Evolutionary conservation across 2,113 vertebrate genomes (phyloP), one percentile per base, ranked within the genome.

Genomic region (Callionymus lyra): DNA sequence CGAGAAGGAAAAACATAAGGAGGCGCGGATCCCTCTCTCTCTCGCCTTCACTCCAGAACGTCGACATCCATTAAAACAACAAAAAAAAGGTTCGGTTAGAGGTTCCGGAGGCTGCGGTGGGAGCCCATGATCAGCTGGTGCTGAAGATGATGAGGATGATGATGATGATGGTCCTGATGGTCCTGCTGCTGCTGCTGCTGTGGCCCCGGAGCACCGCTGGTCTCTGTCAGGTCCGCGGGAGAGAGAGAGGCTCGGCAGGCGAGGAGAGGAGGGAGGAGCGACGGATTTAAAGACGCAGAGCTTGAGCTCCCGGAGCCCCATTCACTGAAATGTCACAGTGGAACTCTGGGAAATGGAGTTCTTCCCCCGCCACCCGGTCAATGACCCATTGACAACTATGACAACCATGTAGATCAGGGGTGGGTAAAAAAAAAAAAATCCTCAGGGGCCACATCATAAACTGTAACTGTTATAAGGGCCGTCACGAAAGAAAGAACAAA

Each of bases 201-300:
- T 63, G 51, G 43, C 59, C 61, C 68, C 68, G 72, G 43, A 65
- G 72, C 65, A 60, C 76, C 79, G 75, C 80, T 80, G 59, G 53
- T 64, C 67, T 64, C 67, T 72, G 63, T 81, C 76, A 70, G 62
- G 55, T 69, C 60, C 72, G 63, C 74, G 71, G 60, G 68, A 68
- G 79, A 73, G 71, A 59, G 68, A 68, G 79, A 73, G 81, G 63
- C 78, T 85, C 80, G 48, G 71, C 79, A 51, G 83, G 64, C 85
- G 86, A 84, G 79, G 44, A 55, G 56, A 41, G 69, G 75, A 60
- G 67, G 79, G 65, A 60, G 67, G 73, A 57, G 59, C 48, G 40
- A 33, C 13, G 31, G 16, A 67, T 71, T 87, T 87, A 87, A 87
- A 84, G 85, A 53, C 8, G 69, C 82, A 84, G 80, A 35, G 48